A percentile compares a stretch with the other conserved stretches of the same genome.
Evolutionary conservation across 2,888 invertebrate genomes (phyloP).

Genomic region (Chloroclysta siterata): DNA sequence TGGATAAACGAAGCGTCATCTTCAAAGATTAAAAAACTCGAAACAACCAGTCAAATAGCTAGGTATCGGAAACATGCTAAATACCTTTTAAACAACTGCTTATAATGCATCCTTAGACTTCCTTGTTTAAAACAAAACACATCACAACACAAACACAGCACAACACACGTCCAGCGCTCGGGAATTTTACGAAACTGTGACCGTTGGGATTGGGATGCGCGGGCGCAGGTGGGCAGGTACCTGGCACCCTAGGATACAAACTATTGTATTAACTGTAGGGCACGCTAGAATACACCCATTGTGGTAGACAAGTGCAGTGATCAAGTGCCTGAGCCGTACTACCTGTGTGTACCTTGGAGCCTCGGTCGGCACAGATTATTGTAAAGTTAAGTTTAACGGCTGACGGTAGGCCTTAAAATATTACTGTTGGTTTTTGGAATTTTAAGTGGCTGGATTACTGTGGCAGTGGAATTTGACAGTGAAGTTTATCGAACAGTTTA

Average conservation of each 20-base stretch:
- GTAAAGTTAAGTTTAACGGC: conserved; percentile 14
- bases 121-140: conserved; percentile 41
- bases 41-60: not conserved
- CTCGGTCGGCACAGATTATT: conserved; percentile 14
- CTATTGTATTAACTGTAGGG: conserved; percentile 27
- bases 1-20: not conserved
- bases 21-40: not conserved
- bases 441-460: conserved; percentile 37
- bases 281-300: conserved; percentile 35
- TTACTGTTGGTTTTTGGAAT: conserved; percentile 39
- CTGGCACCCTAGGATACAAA: conserved; percentile 35
- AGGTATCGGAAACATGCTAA: not conserved
- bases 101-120: conserved; percentile 77
- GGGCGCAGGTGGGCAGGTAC: conserved; percentile 37
- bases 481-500: conserved; percentile 12
- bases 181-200: conserved; percentile 34
- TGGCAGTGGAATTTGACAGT: conserved; percentile 18
- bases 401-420: conserved; percentile 27
- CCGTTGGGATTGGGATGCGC: conserved; percentile 39
- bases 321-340: conserved; percentile 58
- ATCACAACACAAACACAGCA: conserved; percentile 55
- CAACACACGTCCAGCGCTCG: conserved; percentile 50
- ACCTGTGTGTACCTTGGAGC: conserved; percentile 39
- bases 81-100: conserved; percentile 75
- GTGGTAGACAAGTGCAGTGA: conserved; percentile 53